These are phyloP conservation scores for Acipenser transmontanus DNA, from an alignment of 2,797 vertebrate genomes.

Conservation along the genomic window DNA sequence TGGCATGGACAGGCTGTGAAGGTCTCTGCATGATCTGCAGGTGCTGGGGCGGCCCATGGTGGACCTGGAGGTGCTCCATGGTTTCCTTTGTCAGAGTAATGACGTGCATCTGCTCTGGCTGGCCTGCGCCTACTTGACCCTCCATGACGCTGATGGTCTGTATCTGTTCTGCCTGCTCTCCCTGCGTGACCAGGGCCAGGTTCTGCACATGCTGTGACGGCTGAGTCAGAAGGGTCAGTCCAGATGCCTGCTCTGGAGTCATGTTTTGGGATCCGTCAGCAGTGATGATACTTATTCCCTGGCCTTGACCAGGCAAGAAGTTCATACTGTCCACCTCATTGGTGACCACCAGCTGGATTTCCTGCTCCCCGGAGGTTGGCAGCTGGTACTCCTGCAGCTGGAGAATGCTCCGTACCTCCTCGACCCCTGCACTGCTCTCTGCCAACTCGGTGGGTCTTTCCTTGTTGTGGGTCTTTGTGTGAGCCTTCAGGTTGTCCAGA, in stretches of 20 bases:
- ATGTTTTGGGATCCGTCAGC: slow-evolving; percentile 32
- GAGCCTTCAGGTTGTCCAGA: slow-evolving; percentile 86
- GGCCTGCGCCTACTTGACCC: slow-evolving; percentile 56
- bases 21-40: slow-evolving; percentile 53
- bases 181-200: slow-evolving; percentile 69
- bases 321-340: slow-evolving; percentile 76
- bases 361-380: slow-evolving; percentile 66
- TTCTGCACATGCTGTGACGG: slow-evolving; percentile 68
- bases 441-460: slow-evolving; percentile 51
- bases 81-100: slow-evolving; percentile 88
- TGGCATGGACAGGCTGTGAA: slow-evolving; percentile 48
- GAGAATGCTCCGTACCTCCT: slow-evolving; percentile 68
- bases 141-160: slow-evolving; percentile 65
- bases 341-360: slow-evolving; percentile 85
- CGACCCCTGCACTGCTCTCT: slow-evolving; percentile 18
- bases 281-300: slow-evolving; percentile 74
- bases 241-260: slow-evolving; percentile 45
- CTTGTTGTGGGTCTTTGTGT: slow-evolving; percentile 86
- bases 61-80: slow-evolving; percentile 76
- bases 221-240: slow-evolving; percentile 73
- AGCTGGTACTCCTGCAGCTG: slow-evolving; percentile 84
- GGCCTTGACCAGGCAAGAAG: slow-evolving; percentile 67
- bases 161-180: slow-evolving; percentile 61
- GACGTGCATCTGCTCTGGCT: slow-evolving; percentile 80
- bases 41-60: slow-evolving; percentile 60